Evolutionary conservation across 2,797 vertebrate species (phyloP).

Genomic region (Erethizon dorsatum): DNA sequence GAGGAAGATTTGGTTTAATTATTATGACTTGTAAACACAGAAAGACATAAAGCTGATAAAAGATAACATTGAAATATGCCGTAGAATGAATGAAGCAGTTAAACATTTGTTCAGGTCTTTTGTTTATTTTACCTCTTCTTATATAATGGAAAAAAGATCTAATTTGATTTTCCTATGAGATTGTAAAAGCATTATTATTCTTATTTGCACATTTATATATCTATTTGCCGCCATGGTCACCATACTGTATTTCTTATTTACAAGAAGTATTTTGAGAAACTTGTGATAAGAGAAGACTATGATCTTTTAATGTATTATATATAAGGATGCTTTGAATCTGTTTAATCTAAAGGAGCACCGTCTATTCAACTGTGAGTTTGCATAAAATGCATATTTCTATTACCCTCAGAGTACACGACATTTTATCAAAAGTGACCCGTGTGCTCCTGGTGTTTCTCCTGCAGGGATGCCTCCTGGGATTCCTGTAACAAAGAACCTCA

Average conservation of each 20-base stretch:
- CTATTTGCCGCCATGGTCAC: constrained; percentile 47
- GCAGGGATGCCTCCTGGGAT: constrained; percentile 73
- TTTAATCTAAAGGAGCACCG: constrained; percentile 70
- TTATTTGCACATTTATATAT: constrained; percentile 33
- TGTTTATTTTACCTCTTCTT: neutral
- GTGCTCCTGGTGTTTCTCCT: constrained; percentile 70
- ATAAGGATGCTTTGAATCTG: constrained; percentile 69
- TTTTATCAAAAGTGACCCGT: constrained; percentile 80
- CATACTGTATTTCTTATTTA: constrained; percentile 40
- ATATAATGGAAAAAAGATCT: constrained; percentile 38
- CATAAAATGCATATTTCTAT: constrained; percentile 75
- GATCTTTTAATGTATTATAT: constrained; percentile 75
- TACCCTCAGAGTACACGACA: constrained; percentile 68
- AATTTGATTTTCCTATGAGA: constrained; percentile 36
- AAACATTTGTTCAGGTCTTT: neutral
- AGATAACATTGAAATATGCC: neutral
- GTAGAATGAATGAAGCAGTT: neutral
- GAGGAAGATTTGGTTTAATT: neutral
- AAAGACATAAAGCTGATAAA: neutral
- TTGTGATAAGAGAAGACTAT: neutral
- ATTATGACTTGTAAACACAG: neutral
- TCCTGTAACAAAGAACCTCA: constrained; percentile 75
- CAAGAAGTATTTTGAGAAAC: constrained; percentile 68
- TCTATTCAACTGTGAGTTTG: constrained; percentile 73
- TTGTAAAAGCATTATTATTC: constrained; percentile 20